Percentiles rank a stretch among this genome's conserved stretches.
Evolutionary conservation across 2,888 invertebrate genomes (phyloP).

Genomic region (Mythimna lalbum): DNA sequence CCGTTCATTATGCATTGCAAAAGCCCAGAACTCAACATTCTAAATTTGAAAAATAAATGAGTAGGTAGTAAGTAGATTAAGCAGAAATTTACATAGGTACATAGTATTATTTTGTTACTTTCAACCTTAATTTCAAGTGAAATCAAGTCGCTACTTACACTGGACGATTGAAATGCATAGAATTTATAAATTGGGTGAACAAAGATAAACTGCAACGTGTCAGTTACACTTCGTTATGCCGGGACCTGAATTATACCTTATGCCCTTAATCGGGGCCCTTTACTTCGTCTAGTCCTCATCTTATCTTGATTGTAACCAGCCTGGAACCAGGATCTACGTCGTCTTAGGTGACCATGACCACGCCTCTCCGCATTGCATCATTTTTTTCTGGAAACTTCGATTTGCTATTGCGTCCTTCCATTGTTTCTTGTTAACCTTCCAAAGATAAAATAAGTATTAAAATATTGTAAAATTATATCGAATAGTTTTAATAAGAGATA

Average conservation of each 20-base stretch:
- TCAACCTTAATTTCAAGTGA: slow-evolving; percentile 20
- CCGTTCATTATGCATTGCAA: slow-evolving; percentile 51
- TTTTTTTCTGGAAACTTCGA: slow-evolving; percentile 45
- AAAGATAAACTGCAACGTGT: slow-evolving; percentile 59
- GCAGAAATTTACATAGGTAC: neutral
- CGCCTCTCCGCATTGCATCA: slow-evolving; percentile 12
- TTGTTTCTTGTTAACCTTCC: slow-evolving; percentile 39
- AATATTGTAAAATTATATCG: neutral
- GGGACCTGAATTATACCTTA: slow-evolving; percentile 56
- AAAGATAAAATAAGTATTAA: neutral
- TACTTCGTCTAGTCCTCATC: slow-evolving; percentile 25
- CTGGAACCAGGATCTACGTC: neutral
- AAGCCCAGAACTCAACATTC: slow-evolving; percentile 25
- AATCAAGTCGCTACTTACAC: slow-evolving; percentile 28
- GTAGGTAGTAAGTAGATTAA: too few species aligned
- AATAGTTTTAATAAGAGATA: neutral
- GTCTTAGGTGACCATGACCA: neutral
- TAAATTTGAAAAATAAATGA: neutral
- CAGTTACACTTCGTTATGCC: slow-evolving; percentile 62
- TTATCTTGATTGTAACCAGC: slow-evolving; percentile 1
- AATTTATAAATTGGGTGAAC: slow-evolving; percentile 39
- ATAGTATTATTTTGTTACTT: neutral
- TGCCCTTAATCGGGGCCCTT: slow-evolving; percentile 19
- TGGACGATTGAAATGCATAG: slow-evolving; percentile 59
- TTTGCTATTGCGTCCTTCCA: slow-evolving; percentile 8